Base-by-base conservation (phyloP, 1,140 invertebrate genomes). In the Agrilus planipennis region DNA sequence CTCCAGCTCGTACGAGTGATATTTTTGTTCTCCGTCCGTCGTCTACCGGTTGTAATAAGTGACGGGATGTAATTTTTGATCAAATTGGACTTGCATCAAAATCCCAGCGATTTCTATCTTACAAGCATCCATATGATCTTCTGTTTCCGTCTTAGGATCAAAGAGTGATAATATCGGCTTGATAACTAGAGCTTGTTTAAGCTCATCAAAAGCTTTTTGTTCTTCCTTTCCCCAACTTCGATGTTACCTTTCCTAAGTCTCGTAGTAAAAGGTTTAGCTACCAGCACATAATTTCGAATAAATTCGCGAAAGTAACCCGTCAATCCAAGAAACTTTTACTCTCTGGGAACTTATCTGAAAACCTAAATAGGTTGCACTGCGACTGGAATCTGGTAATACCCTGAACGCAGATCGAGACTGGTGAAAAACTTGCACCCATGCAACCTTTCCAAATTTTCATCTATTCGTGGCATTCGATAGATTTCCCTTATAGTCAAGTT, bases 1-100 rank as follows among this genome's bases (percentile, higher is more conserved):
- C 54, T 71, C 67, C 20, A 63, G 44, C 43, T 71, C 65, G 10
- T 57, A 61, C 16, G 53, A 55, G 9, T 53, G 48, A 39, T 65
- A 69, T n/a, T 62, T 54, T 11, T 34, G 46, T 51, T 75, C 69
- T 18, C 47, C 45, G 17, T 40, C 34, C 4, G 40, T 45, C 4
- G 67, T 45, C 19, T 44, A 44, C 18, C 58, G 47, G 14, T 59
- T 62, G 14, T 61, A 61, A 51, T 68, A 70, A 29, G 53, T 60
- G 2, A 68, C 47, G 15, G 55, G 65, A 41, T 58, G 50, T 23
- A 34, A 41, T 34, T 47, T 49, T 7, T 27, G 39, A 42, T 57
- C 47, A 18, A 28, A 15, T 15, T 51, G 46, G 22, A 41, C 48
- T 45, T 58, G 56, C 19, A 55, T 20, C 36, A 54, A 42, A 20